Evolutionary conservation across 2,113 vertebrate genomes (phyloP).

Genomic region (Pedionomus torquatus): DNA sequence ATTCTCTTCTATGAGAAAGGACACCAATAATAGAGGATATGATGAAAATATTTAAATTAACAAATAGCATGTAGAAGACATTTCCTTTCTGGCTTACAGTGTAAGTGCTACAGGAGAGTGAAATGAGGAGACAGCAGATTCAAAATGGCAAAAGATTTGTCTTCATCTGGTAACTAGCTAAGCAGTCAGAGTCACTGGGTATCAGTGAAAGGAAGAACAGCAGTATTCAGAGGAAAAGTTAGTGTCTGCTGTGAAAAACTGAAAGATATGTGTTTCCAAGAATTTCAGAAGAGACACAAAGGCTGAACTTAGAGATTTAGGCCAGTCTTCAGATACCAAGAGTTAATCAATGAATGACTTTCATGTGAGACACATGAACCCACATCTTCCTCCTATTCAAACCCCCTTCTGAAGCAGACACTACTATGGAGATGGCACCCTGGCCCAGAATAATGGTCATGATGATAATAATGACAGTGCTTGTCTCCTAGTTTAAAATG

Average conservation of each 20-base stretch:
- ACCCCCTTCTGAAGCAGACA: neutral
- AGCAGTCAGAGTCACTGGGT: neutral
- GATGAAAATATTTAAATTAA: neutral
- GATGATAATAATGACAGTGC: neutral
- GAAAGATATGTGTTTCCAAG: neutral
- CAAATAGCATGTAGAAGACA: neutral
- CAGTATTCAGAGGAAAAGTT: neutral
- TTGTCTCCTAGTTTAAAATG: neutral
- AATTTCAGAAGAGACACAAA: neutral
- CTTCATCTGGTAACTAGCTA: neutral
- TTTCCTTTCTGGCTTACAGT: neutral
- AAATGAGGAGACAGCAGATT: neutral
- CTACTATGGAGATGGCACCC: neutral
- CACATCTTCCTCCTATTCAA: neutral
- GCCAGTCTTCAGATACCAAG: neutral
- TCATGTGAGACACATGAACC: fast-evolving
- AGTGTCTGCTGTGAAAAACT: neutral
- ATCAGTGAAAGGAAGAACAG: neutral
- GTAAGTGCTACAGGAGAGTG: neutral
- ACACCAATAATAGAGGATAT: neutral
- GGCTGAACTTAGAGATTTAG: neutral
- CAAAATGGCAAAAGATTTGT: neutral
- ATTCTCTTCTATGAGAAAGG: neutral
- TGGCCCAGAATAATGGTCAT: neutral
- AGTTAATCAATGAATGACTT: neutral